Conservation (phyloP, 1,140 invertebrate genomes). For the Daktulosphaira vitifoliae region DNA sequence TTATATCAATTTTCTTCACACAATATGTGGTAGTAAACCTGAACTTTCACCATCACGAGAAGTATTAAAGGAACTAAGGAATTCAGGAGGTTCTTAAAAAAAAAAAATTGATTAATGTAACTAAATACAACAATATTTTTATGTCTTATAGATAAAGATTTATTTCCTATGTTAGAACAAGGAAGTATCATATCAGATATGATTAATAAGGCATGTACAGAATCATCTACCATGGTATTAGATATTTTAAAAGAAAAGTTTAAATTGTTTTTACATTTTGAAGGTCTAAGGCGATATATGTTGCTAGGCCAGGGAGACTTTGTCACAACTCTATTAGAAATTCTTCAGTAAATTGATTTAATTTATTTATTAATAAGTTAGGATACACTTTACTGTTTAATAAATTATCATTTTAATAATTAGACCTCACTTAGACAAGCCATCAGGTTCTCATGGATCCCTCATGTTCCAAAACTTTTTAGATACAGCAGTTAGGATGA, state of each 20-base stretch:
- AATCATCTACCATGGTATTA: constrained; percentile 77
- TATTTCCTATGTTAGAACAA: constrained; percentile 52
- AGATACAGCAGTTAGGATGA: constrained; percentile 83
- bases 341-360: constrained; percentile 64
- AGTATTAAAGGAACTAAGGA: constrained; percentile 48
- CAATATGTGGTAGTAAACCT: constrained; percentile 75
- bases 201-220: constrained; percentile 72
- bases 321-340: constrained; percentile 82
- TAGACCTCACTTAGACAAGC: constrained; percentile 79
- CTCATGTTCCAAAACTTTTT: constrained; percentile 83
- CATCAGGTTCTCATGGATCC: constrained; percentile 74
- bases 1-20: constrained; percentile 86
- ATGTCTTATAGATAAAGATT: constrained; percentile 37
- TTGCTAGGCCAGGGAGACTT: constrained; percentile 93
- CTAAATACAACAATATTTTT: no score
- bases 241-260: constrained; percentile 78
- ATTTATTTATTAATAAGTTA: no score
- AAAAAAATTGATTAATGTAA: no score
- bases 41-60: constrained; percentile 41
- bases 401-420: constrained; percentile 39
- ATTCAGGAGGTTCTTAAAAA: constrained; percentile 43
- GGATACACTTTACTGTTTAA: constrained; percentile 32
- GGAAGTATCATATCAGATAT: constrained; percentile 65
- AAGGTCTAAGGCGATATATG: constrained; percentile 81
- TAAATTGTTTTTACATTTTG: constrained; percentile 82